Base-by-base conservation (phyloP, 1,140 invertebrate genomes). In the Aphidius ervi region DNA sequence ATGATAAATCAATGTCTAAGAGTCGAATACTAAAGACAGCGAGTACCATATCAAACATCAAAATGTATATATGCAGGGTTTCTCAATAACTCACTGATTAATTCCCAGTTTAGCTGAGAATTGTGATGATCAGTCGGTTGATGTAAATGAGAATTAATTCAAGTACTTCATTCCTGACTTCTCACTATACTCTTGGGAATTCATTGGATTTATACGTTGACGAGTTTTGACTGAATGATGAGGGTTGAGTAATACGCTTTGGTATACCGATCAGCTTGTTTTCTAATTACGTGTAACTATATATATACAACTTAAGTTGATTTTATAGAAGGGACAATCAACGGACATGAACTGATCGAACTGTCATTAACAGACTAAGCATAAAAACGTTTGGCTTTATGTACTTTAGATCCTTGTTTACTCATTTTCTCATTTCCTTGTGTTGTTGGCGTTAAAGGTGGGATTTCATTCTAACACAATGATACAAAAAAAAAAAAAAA, bases 141-240 rank as follows among this genome's bases (percentile, higher is more conserved):
- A 61, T 64, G 63, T 56, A 61, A 64, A 64, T 61, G 55, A 49
- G 58, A 61, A 64, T 58, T 61, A 61, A 64, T 64, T 64, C 63
- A 61, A 64, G 59, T n/a, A 50, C 47, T 48, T 58, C 54, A 54
- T 41, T 58, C 4, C 23, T 31, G 23, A 9, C 45, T 61, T 47
- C 47, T 58, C 63, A 47, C 10, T 45, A 16, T 16, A 3, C 52
- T 41, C 46, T 7, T 56, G 46, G 52, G 40, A 40, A 54, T 16
- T 50, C n/a, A 5, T 7, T 10, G 45, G 40, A 42, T 46, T 52
- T 46, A 31, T 31, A 45, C 47, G 55, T 39, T 48, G 39, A 61
- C 46, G 55, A 62, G 52, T 41, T 47, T 58, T 23, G 55, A 46
- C 47, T 10, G 3, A 48, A 48, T 48, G 47, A 10, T 10, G 20